Base-by-base conservation (phyloP, 37 sponge, comb jelly and placozoan species). In the Cladorhizidae sp. region DNA sequence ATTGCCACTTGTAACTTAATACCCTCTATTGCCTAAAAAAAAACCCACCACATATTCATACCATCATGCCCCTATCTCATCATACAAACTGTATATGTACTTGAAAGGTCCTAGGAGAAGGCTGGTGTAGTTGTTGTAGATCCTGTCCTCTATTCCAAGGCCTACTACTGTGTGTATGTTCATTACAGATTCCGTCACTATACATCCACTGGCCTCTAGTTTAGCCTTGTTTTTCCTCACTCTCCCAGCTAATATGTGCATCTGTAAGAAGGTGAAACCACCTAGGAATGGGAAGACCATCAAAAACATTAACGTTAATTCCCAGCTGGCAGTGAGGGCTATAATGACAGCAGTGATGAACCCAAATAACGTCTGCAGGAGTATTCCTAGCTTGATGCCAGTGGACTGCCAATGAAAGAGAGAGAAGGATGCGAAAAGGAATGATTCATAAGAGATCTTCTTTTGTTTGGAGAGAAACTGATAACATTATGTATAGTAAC, bases 81-180 rank as follows among this genome's bases (percentile, higher is more conserved):
- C 49, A 45, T 45, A 9, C 9, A 5, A 45, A 9, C 5, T 45
- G 9, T 45, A 45, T 45, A 12, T 45, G 49, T 45, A 91, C 93
- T 68, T 70, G 29, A 82, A 88, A 45, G 93, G 89, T 52, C 32
- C 59, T 22, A 38, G 18, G 5, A 93, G 41, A 3, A 49, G 74
- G 26, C 43, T 20, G 1, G 63, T n/a, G 58, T 93, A 95, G 6
- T 55, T 65, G 0, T 67, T 49, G 36, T 39, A 74, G 37, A 89
- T 63, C 57, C 42, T 80, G 29, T 58, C 67, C 59, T 93, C 96
- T 57, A 88, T 31, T 29, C 87, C 86, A 14, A 95, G 90, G 0
- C 80, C 28, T 0, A 40, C 90, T 23, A 95, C 96, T 2, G 96
- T 95, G 20, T 90, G 72, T 8, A 93, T 70, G 72, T 95, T 95